Base-by-base conservation (phyloP, 2,888 invertebrate species). In the Ormyrus thymus region DNA sequence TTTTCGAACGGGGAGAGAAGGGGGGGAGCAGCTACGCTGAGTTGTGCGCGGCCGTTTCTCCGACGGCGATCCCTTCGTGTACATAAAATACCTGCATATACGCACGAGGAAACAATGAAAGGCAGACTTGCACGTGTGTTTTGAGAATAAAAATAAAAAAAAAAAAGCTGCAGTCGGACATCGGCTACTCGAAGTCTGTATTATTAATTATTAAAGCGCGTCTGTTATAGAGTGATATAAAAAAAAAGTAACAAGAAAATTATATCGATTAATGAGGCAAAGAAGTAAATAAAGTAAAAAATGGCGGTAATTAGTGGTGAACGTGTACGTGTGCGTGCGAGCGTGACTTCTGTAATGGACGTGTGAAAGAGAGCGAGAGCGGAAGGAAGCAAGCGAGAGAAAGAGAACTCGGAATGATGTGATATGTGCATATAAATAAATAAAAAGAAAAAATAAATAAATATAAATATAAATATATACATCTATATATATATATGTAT, bases 141-240 rank as follows among this genome's bases (percentile, higher is more conserved):
- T 62, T 62, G 62, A 50, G 69, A 76, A 48, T 3, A 4, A 29
- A 29, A 29, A 29, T 29, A 4, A 29, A n/a, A n/a, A n/a, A n/a
- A n/a, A n/a, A 4, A 29, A 4, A 29, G 29, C 11, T 56, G 51
- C 62, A 70, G 15, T 69, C 48, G 53, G 61, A 64, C 61, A 62
- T 76, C 51, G 70, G 65, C 50, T 56, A 70, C 50, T 70, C 45
- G 53, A 7, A 64, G 13, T 53, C 64, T 66, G 59, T 66, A 77
- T 66, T 72, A 71, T 66, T 77, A 66, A 59, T 77, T 51, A 72
- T 51, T 48, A 66, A 77, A 59, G 11, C 11, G 65, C 71, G 48
- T 71, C 59, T 77, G 77, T 72, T 77, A 76, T 65, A 77, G 65
- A 77, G 66, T 72, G 77, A 81, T 65, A 72, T 59, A 10, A 71